Evolutionary conservation across 1,140 invertebrate species (phyloP).

Genomic region (Microplitis demolitor): DNA sequence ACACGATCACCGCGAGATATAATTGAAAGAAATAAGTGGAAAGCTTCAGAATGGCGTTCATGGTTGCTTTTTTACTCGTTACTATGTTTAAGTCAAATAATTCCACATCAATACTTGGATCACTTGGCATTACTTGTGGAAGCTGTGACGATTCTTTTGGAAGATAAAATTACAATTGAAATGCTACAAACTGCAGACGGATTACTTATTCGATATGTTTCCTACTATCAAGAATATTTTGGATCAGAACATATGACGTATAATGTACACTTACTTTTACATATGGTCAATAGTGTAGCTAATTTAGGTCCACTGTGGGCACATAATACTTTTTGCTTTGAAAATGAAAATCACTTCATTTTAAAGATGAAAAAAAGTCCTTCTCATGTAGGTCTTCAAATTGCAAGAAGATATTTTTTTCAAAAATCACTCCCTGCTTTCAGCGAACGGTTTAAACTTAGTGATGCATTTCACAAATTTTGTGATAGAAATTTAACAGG

Average conservation of each 20-base stretch:
- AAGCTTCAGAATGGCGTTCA: conserved; percentile 22
- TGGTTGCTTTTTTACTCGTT: conserved; percentile 14
- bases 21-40: conserved; percentile 16
- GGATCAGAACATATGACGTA: conserved; percentile 11
- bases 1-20: conserved; percentile 8
- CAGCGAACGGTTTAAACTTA: neutral
- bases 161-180: too few relatives aligned
- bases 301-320: conserved; percentile 12
- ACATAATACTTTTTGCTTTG: conserved; percentile 13
- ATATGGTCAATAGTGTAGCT: neutral
- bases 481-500: neutral
- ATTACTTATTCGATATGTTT: neutral
- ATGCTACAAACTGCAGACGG: too few relatives aligned
- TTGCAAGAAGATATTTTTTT: conserved; percentile 1
- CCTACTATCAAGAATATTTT: neutral
- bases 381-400: neutral
- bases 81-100: neutral
- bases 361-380: conserved; percentile 16
- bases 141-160: too few relatives aligned
- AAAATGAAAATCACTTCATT: conserved; percentile 11
- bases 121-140: neutral
- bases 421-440: neutral
- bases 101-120: neutral
- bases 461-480: neutral
- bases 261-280: conserved; percentile 15